These are phyloP conservation scores for Leistus spinibarbis DNA, from an alignment of 2,888 invertebrate genomes.

Conservation along the genomic window DNA sequence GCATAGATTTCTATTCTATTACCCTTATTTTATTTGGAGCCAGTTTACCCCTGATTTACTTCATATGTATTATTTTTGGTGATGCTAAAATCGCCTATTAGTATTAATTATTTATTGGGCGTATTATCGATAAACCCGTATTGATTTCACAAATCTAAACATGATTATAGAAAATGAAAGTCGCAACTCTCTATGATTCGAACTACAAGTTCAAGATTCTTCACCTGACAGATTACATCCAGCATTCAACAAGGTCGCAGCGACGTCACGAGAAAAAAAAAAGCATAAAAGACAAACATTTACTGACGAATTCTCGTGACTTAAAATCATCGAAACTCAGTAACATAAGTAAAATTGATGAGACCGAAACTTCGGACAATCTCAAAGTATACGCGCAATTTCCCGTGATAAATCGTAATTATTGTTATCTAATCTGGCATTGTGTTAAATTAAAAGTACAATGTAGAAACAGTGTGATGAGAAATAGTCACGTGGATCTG, in stretches of 20 bases:
- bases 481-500: conserved; percentile 5
- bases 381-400: background rate
- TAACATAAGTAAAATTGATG: background rate
- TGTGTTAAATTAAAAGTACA: conserved; percentile 1
- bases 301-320: background rate
- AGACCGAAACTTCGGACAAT: background rate
- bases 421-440: conserved; percentile 12
- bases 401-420: background rate
- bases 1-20: background rate
- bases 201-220: background rate
- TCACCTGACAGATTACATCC: background rate
- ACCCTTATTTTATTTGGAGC: too few relatives aligned
- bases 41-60: too few relatives aligned
- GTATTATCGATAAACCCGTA: background rate
- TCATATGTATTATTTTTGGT: too few relatives aligned
- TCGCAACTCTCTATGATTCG: background rate
- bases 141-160: background rate
- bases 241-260: background rate
- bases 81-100: too few relatives aligned
- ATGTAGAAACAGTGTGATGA: conserved; percentile 9
- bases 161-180: background rate
- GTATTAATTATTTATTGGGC: background rate
- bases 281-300: too few relatives aligned
- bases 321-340: background rate
- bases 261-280: background rate